Conservation (phyloP, 2,797 vertebrate genomes). For the Valencia hispanica region DNA sequence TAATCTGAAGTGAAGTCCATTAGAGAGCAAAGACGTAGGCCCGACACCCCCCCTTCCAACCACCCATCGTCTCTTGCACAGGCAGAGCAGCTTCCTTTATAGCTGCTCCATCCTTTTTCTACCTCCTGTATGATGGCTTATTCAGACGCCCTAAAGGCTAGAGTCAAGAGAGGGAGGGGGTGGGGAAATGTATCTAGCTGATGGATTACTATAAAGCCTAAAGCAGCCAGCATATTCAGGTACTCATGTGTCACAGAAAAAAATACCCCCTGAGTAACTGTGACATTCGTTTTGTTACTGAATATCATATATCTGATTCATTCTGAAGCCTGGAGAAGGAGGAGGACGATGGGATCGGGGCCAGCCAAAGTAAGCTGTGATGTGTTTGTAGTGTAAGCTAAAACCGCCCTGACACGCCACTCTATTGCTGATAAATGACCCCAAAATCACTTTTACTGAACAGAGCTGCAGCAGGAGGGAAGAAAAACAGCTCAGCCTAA, state of each 20-base stretch:
- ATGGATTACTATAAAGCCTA: constrained; percentile 55
- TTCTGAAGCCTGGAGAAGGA: constrained; percentile 33
- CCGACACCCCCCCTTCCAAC: not conserved
- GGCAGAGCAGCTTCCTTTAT: constrained; percentile 30
- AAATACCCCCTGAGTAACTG: constrained; percentile 56
- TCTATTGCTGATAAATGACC: constrained; percentile 48
- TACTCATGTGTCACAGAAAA: constrained; percentile 66
- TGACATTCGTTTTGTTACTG: constrained; percentile 35
- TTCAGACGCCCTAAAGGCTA: constrained; percentile 52
- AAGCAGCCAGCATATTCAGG: constrained; percentile 70
- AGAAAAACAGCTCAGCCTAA: constrained; percentile 34
- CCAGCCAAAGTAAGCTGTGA: constrained; percentile 59
- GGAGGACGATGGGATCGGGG: constrained; percentile 9
- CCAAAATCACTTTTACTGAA: constrained; percentile 40
- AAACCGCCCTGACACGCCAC: constrained; percentile 45
- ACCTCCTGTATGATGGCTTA: constrained; percentile 54
- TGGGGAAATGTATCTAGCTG: constrained; percentile 36
- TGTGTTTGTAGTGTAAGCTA: constrained; percentile 66
- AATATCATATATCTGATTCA: constrained; percentile 70
- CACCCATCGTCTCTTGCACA: not conserved
- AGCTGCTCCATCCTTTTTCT: constrained; percentile 51
- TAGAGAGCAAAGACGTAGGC: constrained; percentile 42
- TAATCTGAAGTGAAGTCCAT: constrained; percentile 63
- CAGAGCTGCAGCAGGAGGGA: constrained; percentile 21
- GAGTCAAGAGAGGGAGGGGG: constrained; percentile 7